Conservation (phyloP, 2,797 vertebrate genomes). For the Nasua narica region DNA sequence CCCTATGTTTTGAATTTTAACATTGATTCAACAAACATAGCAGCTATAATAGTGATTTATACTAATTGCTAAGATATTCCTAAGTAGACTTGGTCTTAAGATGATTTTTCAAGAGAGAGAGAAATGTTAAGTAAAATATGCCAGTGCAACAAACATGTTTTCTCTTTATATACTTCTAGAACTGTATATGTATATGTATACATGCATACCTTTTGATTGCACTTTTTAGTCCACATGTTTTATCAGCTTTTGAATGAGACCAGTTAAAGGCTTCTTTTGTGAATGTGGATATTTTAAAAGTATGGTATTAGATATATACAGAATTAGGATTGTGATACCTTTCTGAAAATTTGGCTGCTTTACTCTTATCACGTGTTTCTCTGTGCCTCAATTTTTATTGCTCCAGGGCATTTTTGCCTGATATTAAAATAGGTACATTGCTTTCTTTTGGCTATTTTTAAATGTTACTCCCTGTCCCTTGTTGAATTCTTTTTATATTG, state of each 20-base stretch:
- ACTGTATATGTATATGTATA: not conserved
- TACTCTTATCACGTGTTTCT: not conserved
- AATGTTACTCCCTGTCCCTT: not conserved
- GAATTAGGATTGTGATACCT: not conserved
- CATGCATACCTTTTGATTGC: not conserved
- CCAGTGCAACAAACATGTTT: not conserved
- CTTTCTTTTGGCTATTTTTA: not conserved
- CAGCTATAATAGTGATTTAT: not conserved
- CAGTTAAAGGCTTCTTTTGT: not conserved
- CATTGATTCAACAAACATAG: not conserved
- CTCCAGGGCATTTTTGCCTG: not conserved
- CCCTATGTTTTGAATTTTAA: not conserved
- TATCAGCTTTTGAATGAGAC: not conserved
- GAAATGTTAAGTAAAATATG: not conserved
- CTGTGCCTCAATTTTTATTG: not conserved
- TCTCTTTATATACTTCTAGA: not conserved
- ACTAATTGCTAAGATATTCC: not conserved
- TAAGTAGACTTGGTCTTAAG: not conserved
- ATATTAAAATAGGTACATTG: not conserved
- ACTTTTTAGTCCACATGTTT: not conserved
- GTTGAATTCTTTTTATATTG: not conserved
- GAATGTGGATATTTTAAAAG: not conserved
- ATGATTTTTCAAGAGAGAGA: not conserved
- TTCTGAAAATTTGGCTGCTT: not conserved
- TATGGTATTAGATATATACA: not conserved